Conservation (phyloP, 2,888 invertebrate genomes). For the Papilio gigon region DNA sequence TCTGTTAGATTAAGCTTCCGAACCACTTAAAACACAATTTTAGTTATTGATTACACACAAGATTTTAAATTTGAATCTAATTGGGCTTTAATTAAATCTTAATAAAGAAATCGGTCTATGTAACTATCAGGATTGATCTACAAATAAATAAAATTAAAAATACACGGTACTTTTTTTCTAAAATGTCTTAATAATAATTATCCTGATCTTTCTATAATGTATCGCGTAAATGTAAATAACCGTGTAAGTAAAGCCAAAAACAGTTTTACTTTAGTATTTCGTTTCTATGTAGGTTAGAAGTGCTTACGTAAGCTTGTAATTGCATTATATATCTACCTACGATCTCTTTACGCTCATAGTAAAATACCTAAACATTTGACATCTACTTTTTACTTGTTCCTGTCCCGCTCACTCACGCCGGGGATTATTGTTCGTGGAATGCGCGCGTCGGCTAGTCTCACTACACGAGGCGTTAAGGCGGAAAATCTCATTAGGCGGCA, state of each 20-base stretch:
- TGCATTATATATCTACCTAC: conserved; percentile 77
- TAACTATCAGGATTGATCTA: background rate
- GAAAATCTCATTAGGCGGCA: conserved; percentile 50
- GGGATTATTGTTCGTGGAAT: conserved; percentile 78
- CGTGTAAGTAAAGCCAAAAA: conserved; percentile 45
- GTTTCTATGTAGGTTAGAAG: conserved; percentile 70
- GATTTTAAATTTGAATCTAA: too few relatives aligned
- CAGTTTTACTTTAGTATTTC: conserved; percentile 51
- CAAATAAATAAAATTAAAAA: background rate
- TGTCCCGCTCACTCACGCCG: conserved; percentile 72
- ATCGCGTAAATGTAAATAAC: background rate
- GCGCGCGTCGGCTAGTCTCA: conserved; percentile 82
- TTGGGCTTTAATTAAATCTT: too few relatives aligned
- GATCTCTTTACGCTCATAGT: conserved; percentile 74
- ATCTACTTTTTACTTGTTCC: conserved; percentile 76
- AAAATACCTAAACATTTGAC: conserved; percentile 82
- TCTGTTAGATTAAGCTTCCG: background rate
- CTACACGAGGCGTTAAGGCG: conserved; percentile 59
- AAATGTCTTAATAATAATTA: background rate
- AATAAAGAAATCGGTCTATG: too few relatives aligned
- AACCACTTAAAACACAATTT: background rate
- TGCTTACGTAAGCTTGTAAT: conserved; percentile 77
- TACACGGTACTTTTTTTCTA: background rate
- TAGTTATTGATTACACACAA: background rate
- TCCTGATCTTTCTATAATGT: background rate